These are phyloP conservation scores for Chauna torquata DNA, from an alignment of 2,113 vertebrate genomes.

Conservation along the genomic window DNA sequence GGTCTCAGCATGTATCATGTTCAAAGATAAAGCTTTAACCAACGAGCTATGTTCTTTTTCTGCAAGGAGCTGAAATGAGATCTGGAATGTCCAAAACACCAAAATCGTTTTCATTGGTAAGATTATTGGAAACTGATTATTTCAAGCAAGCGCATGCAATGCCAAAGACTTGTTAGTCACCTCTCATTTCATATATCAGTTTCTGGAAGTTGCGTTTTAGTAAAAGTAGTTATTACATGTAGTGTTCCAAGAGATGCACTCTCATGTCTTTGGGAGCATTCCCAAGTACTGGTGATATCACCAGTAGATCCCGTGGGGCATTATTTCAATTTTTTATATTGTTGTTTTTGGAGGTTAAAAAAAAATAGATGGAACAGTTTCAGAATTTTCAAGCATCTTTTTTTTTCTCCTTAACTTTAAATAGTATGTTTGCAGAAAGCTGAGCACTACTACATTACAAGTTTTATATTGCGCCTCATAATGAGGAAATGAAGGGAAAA, in stretches of 20 bases:
- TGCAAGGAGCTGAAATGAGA: neutral
- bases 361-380: neutral
- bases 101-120: neutral
- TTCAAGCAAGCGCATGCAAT: neutral
- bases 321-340: neutral
- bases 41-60: neutral
- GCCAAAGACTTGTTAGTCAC: neutral
- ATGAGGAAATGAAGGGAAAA: neutral
- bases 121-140: neutral
- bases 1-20: fast-evolving
- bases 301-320: neutral
- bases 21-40: neutral
- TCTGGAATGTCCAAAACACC: neutral
- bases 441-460: neutral
- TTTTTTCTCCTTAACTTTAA: neutral
- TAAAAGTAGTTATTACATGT: neutral
- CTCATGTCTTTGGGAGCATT: neutral
- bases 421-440: neutral
- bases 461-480: neutral
- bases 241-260: neutral
- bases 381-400: neutral
- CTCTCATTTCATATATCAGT: neutral
- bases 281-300: neutral
- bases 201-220: neutral
- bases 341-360: neutral